Conservation (phyloP, 2,797 vertebrate genomes). For the Crocidura indochinensis region DNA sequence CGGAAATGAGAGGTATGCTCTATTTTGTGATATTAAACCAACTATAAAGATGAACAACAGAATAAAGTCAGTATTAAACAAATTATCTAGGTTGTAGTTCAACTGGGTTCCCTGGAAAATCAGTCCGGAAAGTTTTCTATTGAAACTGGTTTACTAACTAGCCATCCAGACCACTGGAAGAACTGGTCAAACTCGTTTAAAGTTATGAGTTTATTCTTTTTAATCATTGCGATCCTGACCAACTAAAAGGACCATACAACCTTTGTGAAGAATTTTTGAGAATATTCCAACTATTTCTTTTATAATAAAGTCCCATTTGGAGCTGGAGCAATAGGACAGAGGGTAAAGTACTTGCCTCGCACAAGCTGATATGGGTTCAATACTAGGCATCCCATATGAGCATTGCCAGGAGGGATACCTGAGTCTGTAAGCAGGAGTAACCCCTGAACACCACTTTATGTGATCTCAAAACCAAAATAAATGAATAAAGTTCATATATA, state of each 20-base stretch:
- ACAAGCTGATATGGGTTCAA: too few species aligned
- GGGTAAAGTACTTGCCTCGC: too few species aligned
- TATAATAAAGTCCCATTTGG: not conserved
- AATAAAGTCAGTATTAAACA: not conserved
- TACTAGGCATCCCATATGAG: too few species aligned
- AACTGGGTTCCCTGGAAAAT: constrained; percentile 3
- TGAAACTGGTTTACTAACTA: constrained; percentile 34
- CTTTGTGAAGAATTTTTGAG: not conserved
- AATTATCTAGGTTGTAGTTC: not conserved
- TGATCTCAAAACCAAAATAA: too few species aligned
- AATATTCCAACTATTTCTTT: not conserved
- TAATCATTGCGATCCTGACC: constrained; percentile 27
- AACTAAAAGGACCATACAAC: not conserved
- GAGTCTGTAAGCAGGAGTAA: too few species aligned
- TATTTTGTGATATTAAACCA: not conserved
- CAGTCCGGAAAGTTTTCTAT: constrained; percentile 5
- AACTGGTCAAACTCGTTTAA: constrained; percentile 22
- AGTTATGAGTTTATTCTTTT: not conserved
- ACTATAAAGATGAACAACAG: not conserved
- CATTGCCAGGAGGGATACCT: too few species aligned
- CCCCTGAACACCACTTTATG: too few species aligned
- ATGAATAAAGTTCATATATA: too few species aligned
- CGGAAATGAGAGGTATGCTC: not conserved
- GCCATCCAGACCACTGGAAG: not conserved
- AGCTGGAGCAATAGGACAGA: too few species aligned